Percentiles rank a stretch among this genome's conserved stretches.
Evolutionary conservation across 2,113 vertebrate genomes (phyloP).

Genomic region (Taxidea taxus): DNA sequence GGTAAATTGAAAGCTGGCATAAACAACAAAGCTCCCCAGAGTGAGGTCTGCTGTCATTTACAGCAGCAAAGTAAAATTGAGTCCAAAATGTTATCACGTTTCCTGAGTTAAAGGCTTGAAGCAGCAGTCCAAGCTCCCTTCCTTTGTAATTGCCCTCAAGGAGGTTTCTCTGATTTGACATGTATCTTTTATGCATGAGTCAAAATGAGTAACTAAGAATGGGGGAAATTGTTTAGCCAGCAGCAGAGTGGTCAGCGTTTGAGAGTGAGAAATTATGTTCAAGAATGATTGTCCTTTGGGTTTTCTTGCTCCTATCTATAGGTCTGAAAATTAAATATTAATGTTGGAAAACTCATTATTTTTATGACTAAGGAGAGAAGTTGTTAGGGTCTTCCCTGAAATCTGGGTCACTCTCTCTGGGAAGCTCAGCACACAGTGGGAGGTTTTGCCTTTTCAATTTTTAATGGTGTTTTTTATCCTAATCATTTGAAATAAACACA

Average conservation of each 20-base stretch:
- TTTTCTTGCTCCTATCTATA: not conserved
- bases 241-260: not conserved
- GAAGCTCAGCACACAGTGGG: not conserved
- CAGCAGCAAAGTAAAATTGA: not conserved
- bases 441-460: not conserved
- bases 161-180: not conserved
- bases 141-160: not conserved
- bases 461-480: not conserved
- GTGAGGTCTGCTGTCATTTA: not conserved
- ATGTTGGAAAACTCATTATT: not conserved
- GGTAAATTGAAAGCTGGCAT: not conserved
- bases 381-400: not conserved
- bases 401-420: not conserved
- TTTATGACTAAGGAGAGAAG: not conserved
- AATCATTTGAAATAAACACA: not conserved
- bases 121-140: not conserved
- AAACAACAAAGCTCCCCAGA: not conserved
- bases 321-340: constrained; percentile 47
- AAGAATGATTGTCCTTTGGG: not conserved
- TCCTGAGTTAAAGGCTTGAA: not conserved
- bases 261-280: constrained; percentile 1
- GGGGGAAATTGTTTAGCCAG: not conserved
- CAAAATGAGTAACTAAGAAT: constrained; percentile 37
- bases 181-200: constrained; percentile 22
- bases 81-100: constrained; percentile 26